These are phyloP conservation scores for Sebastes oblongus DNA, from an alignment of 2,797 vertebrate species.

Conservation along the genomic window DNA sequence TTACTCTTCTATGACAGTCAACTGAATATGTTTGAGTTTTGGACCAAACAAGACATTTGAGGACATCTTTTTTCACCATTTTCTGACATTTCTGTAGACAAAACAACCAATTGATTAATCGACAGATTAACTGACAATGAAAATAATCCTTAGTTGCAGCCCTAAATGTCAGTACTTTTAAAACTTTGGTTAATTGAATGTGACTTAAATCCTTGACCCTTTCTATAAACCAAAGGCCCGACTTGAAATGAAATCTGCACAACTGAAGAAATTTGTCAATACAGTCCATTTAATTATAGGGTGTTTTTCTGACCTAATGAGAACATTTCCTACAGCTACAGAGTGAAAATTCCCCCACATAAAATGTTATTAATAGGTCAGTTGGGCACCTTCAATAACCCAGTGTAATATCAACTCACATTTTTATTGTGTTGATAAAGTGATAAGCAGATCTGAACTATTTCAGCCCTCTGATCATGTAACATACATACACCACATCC, in stretches of 20 bases:
- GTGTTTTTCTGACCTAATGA: background rate
- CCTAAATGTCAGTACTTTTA: background rate
- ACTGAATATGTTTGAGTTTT: too few species aligned
- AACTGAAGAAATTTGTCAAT: background rate
- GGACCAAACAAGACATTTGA: too few species aligned
- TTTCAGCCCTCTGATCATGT: background rate
- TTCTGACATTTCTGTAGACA: too few species aligned
- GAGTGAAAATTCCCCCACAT: background rate
- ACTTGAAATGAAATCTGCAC: background rate
- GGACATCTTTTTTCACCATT: too few species aligned
- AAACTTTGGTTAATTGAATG: background rate
- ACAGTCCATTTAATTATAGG: background rate
- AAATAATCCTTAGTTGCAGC: background rate
- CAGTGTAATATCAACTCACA: background rate
- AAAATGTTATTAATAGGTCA: background rate
- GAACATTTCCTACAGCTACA: background rate
- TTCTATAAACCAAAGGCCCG: background rate
- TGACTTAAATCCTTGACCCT: conserved; percentile 5
- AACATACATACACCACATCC: background rate
- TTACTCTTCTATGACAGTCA: too few species aligned
- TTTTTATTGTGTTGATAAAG: background rate
- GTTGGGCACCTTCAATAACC: background rate
- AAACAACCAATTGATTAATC: too few species aligned
- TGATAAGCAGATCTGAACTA: background rate
- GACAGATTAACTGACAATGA: too few species aligned